Evolutionary conservation across 2,113 vertebrate genomes (phyloP).

Genomic region (Catharus minimus): DNA sequence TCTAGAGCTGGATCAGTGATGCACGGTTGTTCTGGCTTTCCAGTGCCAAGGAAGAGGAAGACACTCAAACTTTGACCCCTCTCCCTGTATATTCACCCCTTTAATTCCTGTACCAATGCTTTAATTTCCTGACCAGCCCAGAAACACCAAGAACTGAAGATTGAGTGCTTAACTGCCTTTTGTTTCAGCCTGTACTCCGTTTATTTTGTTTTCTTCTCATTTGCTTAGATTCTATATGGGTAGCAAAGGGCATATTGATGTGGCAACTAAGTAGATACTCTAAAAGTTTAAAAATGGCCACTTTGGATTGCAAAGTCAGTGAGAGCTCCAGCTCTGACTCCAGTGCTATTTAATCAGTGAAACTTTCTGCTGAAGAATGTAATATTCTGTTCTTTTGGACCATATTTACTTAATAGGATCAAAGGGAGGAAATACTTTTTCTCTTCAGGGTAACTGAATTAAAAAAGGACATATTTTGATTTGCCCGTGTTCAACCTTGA

Average conservation of each 20-base stretch:
- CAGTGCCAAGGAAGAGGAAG: conserved; percentile 23
- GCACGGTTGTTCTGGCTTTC: not conserved
- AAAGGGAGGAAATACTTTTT: conserved; percentile 58
- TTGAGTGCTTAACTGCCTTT: conserved; percentile 19
- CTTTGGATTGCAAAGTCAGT: not conserved
- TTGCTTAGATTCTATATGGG: not conserved
- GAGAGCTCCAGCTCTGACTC: not conserved
- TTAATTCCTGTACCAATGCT: conserved; percentile 8
- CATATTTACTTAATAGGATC: conserved; percentile 13
- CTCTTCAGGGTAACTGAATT: conserved; percentile 48
- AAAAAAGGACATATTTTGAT: conserved; percentile 32
- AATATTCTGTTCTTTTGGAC: conserved; percentile 21
- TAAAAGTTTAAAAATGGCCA: not conserved
- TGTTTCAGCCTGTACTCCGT: not conserved
- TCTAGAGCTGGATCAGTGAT: not conserved
- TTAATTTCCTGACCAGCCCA: conserved; percentile 31
- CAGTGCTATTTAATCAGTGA: not conserved
- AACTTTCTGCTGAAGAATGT: conserved; percentile 4
- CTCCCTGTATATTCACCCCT: not conserved
- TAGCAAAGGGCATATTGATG: not conserved
- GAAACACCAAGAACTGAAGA: not conserved
- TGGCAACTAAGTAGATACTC: not conserved
- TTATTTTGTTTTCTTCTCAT: conserved; percentile 33
- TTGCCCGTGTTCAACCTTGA: conserved; percentile 20
- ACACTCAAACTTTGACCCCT: not conserved